Base-by-base conservation (phyloP, 37 sponge, comb jelly and placozoan species). In the Ianthella basta region DNA sequence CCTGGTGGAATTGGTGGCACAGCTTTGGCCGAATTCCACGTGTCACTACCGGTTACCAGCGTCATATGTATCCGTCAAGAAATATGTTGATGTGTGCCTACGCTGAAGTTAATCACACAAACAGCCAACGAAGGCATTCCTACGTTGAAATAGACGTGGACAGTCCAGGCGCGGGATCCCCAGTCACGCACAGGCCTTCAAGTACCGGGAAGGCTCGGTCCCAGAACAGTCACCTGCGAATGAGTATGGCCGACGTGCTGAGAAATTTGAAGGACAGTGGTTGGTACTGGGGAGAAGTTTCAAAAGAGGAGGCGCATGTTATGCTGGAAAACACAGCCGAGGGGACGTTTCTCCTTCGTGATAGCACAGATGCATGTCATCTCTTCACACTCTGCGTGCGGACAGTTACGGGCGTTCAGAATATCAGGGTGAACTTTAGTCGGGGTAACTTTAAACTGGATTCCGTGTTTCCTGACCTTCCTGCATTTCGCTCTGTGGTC, bases 241-340 rank as follows among this genome's bases (percentile, higher is more conserved):
- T 97, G 74, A 91, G 91, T 57, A 86, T 97, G 57, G 80, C 89
- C 5, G 85, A 89, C 59, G 92, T 95, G 3, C 72, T 97, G 15
- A 74, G 85, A 4, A 87, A 82, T 15, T 75, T 97, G 29, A 87
- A 90, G 37, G 81, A 97, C 65, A 92, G 97, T 79, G 95, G 97
- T 24, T 97, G 97, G 97, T 97, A 97, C 77, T 97, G 96, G 96
- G 96, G 96, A 16, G 88, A 92, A 40, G 61, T 97, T 14, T 77
- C 94, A 25, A 86, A 91, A 8, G 86, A 87, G 20, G 85, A 95
- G 33, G 95, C 97, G 27, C 86, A 92, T 8, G 64, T 69, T 0
- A 72, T 95, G 21, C 83, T 97, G 39, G 73, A 81, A 24, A 88
- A 86, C 35, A 82, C 89, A n/a, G 56, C 80, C 6, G 57, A 86